Base-by-base conservation (phyloP, 1,140 invertebrate genomes). In the Leptopilina boulardi region DNA sequence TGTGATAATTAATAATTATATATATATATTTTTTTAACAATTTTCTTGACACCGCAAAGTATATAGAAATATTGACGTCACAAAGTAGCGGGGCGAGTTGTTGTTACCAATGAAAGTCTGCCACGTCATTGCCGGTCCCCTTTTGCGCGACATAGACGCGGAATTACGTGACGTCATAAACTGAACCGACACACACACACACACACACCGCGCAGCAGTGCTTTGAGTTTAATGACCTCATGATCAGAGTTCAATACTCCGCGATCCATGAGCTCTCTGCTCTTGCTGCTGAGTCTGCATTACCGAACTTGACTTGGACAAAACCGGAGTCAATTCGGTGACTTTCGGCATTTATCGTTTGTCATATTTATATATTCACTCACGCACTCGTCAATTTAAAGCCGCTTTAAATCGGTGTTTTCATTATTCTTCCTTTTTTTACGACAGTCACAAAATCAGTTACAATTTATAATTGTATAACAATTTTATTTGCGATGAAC, bases 171-270 rank as follows among this genome's bases (percentile, higher is more conserved):
- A 89, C 89, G 88, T 90, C 89, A 88, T 77, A 81, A 77, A 70
- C 74, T 76, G 78, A 78, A 76, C 59, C 79, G 78, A 78, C 34
- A 38, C 30, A n/a, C n/a, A n/a, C n/a, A n/a, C 30, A 34, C 30
- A 6, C 30, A n/a, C 74, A 75, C 77, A 77, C 77, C 71, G 77
- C 73, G 71, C 78, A 73, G 76, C 81, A n/a, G 76, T 74, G 34
- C 34, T 38, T 78, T 73, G 82, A 85, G 89, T 89, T 89, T 81
- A 90, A 91, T 76, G 88, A 91, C 88, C 89, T 79, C 83, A 80
- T 82, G 79, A 70, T 78, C 83, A 59, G 89, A 89, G 89, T 90
- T 91, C 89, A 90, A 90, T 91, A 91, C 85, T 89, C 89, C 83
- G 77, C 77, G 75, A 59, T 42, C 71, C 38, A 71, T 21, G 70